Evolutionary conservation across 2,888 invertebrate genomes (phyloP).

Genomic region (Heliconius charithonia): DNA sequence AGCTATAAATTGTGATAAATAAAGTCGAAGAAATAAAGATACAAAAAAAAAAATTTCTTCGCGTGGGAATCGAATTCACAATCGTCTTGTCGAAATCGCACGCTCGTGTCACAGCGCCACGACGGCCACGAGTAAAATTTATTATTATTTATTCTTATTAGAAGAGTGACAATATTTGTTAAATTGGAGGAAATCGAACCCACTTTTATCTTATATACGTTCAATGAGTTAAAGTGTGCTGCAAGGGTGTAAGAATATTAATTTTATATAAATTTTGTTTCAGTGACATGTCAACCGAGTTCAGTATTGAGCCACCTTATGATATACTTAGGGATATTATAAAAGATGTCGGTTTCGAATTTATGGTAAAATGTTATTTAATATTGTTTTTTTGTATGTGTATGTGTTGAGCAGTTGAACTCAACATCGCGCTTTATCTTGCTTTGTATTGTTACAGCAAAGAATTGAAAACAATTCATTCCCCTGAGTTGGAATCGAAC

Average conservation of each 20-base stretch:
- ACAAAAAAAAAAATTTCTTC: background rate
- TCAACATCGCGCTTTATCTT: no score
- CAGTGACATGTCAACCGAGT: conserved; percentile 92
- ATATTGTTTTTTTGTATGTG: background rate
- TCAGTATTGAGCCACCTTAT: conserved; percentile 97
- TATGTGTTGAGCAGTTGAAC: background rate
- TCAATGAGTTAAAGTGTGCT: no score
- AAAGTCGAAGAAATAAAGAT: background rate
- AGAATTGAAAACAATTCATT: no score
- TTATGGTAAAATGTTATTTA: conserved; percentile 82
- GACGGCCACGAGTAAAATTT: no score
- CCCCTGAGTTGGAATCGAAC: background rate
- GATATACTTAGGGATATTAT: conserved; percentile 91
- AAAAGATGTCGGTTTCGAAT: conserved; percentile 90
- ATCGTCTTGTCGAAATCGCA: background rate
- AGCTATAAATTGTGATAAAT: background rate
- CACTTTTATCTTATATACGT: no score
- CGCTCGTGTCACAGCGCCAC: no score
- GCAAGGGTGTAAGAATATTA: no score
- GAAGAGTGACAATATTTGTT: no score
- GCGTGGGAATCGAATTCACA: background rate
- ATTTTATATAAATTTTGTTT: conserved; percentile 12
- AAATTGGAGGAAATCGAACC: no score
- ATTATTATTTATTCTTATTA: no score
- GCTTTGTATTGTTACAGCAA: no score